Base-by-base conservation (phyloP, 2,113 vertebrate species). In the Perca fluviatilis region DNA sequence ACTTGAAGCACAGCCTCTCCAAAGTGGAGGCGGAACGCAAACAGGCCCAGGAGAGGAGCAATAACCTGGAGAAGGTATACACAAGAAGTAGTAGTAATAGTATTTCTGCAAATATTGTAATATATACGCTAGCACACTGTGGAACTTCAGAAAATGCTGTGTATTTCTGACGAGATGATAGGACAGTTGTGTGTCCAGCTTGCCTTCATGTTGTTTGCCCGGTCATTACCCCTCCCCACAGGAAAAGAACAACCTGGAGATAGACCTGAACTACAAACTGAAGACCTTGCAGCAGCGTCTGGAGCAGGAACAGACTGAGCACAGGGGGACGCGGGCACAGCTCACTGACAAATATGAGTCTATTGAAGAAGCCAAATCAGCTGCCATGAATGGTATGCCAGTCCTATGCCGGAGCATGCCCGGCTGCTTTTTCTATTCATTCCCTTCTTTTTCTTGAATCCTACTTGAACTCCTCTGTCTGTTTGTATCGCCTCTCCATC, bases 211-310 rank as follows among this genome's bases (percentile, higher is more conserved):
- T 19, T 47, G 3, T 84, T 30, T 27, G 2, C 5, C 16, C 83
- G 13, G 0, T 40, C 21, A 1, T 76, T 8, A 1, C 27, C 3
- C 27, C 15, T 27, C 18, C 49, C 82, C 84, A 64, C 74, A 99
- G 98, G 98, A 99, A 91, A 99, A 98, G 94, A 99, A 99, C 96
- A 98, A 96, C 91, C 91, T 98, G 91, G 98, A 99, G 95, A 99
- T 99, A 72, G 98, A 99, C 93, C 95, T 99, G 92, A 99, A 98
- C 94, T 99, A 99, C 93, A 97, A 97, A 82, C 97, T 99, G 72
- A 99, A 99, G 89, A 98, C 96, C 3, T 93, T 99, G 84, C 97
- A 99, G 94, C 98, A 99, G 80, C 95, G 96, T 13, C 92, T 99
- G 93, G 98, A 99, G 82, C 98, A 99, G 93, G 98, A 99, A 76